phyloP scores from a whole-genome alignment of 2,113 vertebrate genomes.

The Octodon degus region DNA sequence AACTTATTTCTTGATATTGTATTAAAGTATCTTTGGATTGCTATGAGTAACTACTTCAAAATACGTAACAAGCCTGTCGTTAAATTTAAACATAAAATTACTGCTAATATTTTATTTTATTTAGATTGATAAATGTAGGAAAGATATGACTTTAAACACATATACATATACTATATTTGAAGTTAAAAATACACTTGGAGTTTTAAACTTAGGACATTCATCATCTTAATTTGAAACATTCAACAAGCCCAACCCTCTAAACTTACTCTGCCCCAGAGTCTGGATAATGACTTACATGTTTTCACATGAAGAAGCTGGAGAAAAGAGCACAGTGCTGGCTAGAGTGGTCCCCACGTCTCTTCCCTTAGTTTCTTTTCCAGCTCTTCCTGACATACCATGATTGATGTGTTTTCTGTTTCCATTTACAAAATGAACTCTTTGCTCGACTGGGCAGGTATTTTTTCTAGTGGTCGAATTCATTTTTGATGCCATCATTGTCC shows the following conservation, averaged over 20 bases:
- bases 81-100: slow-evolving; percentile 45
- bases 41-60: neutral
- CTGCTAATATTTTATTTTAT: slow-evolving; percentile 5
- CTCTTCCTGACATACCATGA: slow-evolving; percentile 48
- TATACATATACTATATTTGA: neutral
- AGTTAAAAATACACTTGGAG: neutral
- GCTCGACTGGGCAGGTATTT: slow-evolving; percentile 47
- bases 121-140: neutral
- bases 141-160: neutral
- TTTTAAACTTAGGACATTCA: slow-evolving; percentile 15
- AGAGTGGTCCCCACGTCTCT: neutral
- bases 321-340: neutral
- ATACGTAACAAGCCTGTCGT: neutral
- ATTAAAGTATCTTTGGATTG: neutral
- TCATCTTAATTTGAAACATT: slow-evolving; percentile 45
- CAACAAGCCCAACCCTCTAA: neutral
- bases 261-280: neutral
- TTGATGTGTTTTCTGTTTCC: slow-evolving; percentile 56
- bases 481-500: neutral
- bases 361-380: neutral
- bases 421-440: slow-evolving; percentile 57
- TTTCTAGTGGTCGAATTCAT: slow-evolving; percentile 48
- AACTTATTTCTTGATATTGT: slow-evolving; percentile 11
- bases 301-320: neutral
- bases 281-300: neutral